Conservation (phyloP, 1,140 invertebrate species). For the Bicyclus anynana region DNA sequence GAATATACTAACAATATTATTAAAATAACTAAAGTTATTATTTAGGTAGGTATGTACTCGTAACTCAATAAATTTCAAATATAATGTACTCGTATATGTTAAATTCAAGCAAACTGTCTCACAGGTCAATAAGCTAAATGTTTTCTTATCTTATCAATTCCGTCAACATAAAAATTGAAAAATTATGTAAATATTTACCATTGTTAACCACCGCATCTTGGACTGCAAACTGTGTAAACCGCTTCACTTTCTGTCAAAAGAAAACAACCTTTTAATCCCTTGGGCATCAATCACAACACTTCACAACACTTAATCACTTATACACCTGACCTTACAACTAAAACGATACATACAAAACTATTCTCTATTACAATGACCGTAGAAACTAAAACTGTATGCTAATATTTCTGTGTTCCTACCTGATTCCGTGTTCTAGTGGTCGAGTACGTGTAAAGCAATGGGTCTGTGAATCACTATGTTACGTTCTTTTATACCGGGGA, state of each 20-base stretch:
- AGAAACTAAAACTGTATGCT: constrained; percentile 12
- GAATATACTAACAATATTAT: no score
- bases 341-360: constrained; percentile 6
- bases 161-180: not conserved
- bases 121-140: no score
- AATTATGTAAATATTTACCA: constrained; percentile 46
- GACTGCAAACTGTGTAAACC: constrained; percentile 26
- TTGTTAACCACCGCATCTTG: constrained; percentile 55
- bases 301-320: constrained; percentile 43
- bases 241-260: constrained; percentile 61
- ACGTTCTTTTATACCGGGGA: constrained; percentile 73
- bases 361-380: not conserved
- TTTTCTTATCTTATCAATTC: no score
- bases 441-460: constrained; percentile 61
- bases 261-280: constrained; percentile 41
- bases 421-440: constrained; percentile 40
- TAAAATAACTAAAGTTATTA: no score
- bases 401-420: constrained; percentile 32
- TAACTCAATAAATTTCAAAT: no score
- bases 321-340: constrained; percentile 5
- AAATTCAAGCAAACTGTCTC: no score
- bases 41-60: no score
- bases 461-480: constrained; percentile 54
- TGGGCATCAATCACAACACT: constrained; percentile 38
- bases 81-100: no score